Evolutionary conservation across 2,888 invertebrate species (phyloP), one percentile per base, ranked within the genome.

Genomic region (Clistopyga incitator): DNA sequence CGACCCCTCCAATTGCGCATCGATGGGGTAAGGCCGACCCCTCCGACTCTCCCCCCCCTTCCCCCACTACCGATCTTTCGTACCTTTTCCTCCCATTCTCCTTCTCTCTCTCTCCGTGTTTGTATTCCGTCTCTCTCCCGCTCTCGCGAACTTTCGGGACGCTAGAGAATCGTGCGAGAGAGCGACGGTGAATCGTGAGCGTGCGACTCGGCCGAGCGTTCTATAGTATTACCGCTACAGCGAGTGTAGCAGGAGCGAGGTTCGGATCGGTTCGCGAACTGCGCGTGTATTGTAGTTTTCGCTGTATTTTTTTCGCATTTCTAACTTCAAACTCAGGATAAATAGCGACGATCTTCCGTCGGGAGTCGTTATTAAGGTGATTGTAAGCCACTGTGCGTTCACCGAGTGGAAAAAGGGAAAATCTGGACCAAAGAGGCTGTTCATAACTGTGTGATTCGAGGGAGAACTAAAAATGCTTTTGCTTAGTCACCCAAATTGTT

Each of bases 21-120:
- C 70, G 65, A 50, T 81, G 71, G 83, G 85, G 85, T 83, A 82
- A 86, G 81, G 76, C 76, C 78, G 75, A 72, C 75, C 82, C 84
- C 77, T 70, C 84, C 72, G 77, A 20, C 15, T 54, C 25, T 71
- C 72, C 52, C 72, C 47, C 72, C n/a, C 15, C 47, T 20, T 71
- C 72, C 52, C 72, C 47, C 72, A 59, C 72, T 45, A 59, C n/a
- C 23, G 29, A 25, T 29, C 20, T 70, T 70, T 70, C n/a, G 68
- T 71, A 45, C 79, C 42, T 52, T 80, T 65, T 77, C 64, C 59
- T 70, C 54, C 59, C 45, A 54, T 59, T 61, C 47, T 61, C 76
- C 74, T 77, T 74, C 45, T 78, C 78, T 67, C 29, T 65, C 68
- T 38, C 81, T 54, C 67, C 25, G 59, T 83, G 71, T 79, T 56